Conservation (phyloP, 2,797 vertebrate species). For the Labeo calbasu region DNA sequence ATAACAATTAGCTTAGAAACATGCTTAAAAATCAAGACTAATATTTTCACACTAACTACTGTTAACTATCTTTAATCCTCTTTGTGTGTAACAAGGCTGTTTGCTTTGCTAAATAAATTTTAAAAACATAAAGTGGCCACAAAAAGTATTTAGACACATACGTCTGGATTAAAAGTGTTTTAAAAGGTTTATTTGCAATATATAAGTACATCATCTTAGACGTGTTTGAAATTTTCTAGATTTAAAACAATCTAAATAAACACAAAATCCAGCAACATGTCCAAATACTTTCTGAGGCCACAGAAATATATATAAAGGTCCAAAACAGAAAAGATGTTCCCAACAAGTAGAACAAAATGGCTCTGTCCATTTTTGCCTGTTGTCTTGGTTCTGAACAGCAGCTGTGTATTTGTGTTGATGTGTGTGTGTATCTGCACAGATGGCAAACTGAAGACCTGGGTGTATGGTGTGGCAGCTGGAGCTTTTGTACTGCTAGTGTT, state of each 20-base stretch:
- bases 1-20: neutral
- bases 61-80: neutral
- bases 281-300: neutral
- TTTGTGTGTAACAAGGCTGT: neutral
- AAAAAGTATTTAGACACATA: neutral
- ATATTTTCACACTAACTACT: conserved; percentile 17
- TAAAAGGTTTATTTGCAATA: neutral
- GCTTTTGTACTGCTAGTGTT: conserved; percentile 95
- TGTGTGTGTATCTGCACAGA: conserved; percentile 81
- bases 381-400: conserved; percentile 10
- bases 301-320: neutral
- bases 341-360: conserved; percentile 2
- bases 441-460: conserved; percentile 98
- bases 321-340: neutral
- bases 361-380: neutral
- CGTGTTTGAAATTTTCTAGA: too few relatives aligned
- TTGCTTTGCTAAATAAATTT: neutral
- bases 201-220: neutral
- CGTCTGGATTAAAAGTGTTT: neutral
- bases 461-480: conserved; percentile 96
- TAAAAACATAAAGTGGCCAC: neutral
- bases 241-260: too few relatives aligned
- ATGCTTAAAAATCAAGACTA: neutral
- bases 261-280: neutral
- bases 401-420: conserved; percentile 26